Base-by-base conservation (phyloP, 2,888 invertebrate species). In the Aelia acuminata region DNA sequence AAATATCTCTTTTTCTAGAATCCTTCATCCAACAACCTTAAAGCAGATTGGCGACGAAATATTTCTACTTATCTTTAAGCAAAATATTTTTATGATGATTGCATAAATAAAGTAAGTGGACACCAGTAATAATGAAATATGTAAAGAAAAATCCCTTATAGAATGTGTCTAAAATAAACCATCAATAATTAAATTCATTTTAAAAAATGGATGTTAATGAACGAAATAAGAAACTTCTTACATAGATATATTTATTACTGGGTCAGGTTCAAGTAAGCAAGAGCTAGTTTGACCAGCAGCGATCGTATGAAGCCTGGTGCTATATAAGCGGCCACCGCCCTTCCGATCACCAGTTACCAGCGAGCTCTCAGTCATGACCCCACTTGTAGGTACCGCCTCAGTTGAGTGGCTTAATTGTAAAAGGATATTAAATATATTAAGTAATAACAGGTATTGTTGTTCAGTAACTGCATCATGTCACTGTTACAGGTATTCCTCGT, bases 201-300 rank as follows among this genome's bases (percentile, higher is more conserved):
- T 35, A 35, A 20, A 31, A 70, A 8, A 70, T 4, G 18, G 20
- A 70, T 35, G 35, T 20, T 70, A 70, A 35, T 70, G 7, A 15
- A 18, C 31, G 35, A 31, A 35, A 70, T 70, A 15, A 18, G 63
- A 70, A 35, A 15, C 31, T 31, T 31, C 63, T 70, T 35, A 18
- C 31, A 70, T 70, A 70, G 63, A 70, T 70, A 70, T 70, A 70
- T 31, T 70, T 35, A 70, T 70, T 70, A 70, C 35, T 35, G 63
- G 80, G 80, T 80, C 80, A 80, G 80, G 80, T 80, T 80, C 80
- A 80, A 80, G 39, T 10, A 39, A 43, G 80, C 43, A 80, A n/a
- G 39, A 80, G 80, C 80, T 80, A 80, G 80, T 80, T 80, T 80
- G 80, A 47, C 80, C 43, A 80, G 22, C 22, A n/a, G 26, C 39